A percentile compares a stretch with the other conserved stretches of the same genome.
These are phyloP conservation scores for Morphnarchus princeps DNA, from an alignment of 2,113 vertebrate genomes.

Conservation along the genomic window DNA sequence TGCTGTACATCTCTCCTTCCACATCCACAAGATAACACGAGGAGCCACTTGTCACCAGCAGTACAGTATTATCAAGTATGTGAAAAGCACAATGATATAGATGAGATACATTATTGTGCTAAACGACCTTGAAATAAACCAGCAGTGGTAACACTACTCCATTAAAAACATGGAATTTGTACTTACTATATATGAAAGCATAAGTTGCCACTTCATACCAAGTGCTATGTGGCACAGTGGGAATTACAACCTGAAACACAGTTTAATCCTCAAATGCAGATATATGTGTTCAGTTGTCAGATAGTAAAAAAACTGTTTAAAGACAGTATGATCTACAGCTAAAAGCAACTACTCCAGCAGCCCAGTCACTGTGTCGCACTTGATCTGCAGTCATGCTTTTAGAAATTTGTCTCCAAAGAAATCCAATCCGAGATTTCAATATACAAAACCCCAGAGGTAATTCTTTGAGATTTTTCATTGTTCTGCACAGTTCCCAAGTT, in stretches of 20 bases:
- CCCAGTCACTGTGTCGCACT: accelerated
- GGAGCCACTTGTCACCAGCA: neutral
- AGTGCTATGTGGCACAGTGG: neutral
- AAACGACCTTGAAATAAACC: neutral
- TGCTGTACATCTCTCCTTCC: neutral
- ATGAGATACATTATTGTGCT: neutral
- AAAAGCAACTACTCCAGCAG: neutral
- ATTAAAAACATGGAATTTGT: neutral
- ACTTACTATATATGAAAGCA: neutral
- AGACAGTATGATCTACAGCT: neutral
- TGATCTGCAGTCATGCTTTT: neutral
- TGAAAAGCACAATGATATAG: neutral
- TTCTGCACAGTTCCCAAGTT: neutral
- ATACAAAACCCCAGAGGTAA: neutral
- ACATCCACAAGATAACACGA: neutral
- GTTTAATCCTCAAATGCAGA: neutral
- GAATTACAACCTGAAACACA: neutral
- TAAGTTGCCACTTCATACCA: neutral
- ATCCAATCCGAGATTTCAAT: neutral
- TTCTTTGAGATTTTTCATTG: neutral
- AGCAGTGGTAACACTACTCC: neutral
- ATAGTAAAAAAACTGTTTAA: neutral
- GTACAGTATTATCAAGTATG: too few species aligned
- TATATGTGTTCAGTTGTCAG: neutral
- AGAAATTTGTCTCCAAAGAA: neutral